Base-by-base conservation (phyloP, 1,140 invertebrate genomes). In the Nomia melanderi region DNA sequence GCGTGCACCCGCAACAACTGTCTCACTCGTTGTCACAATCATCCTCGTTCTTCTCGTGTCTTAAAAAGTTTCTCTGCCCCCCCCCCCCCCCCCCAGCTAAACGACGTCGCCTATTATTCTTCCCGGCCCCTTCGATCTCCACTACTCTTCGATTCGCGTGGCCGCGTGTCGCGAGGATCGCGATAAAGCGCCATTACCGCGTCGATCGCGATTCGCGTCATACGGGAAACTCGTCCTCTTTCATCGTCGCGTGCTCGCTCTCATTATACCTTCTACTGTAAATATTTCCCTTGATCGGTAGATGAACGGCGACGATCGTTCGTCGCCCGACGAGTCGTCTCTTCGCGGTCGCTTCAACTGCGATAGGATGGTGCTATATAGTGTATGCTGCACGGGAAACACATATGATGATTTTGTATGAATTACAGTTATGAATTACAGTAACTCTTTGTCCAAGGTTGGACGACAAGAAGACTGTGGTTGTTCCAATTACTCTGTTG, bases 171-270 rank as follows among this genome's bases (percentile, higher is more conserved):
- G 53, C 76, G 64, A 47, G 81, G 57, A 62, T 63, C 74, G 75
- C 66, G 81, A 86, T 81, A 86, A 82, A 77, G n/a, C 67, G 76
- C 78, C 81, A 84, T 81, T 79, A 81, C 62, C 66, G 50, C 63
- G 66, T 87, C 82, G 78, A 86, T 85, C 69, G 74, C 78, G 60
- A 41, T 56, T 79, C 14, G 27, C 63, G 39, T 78, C 59, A 70
- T 31, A 63, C 64, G 72, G 59, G 47, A 76, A 76, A 76, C 47
- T 63, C 64, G 63, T 72, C 67, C 62, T 44, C 33, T 54, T 62
- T 72, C 67, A 39, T 71, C 74, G 69, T 72, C 67, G 78, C 78
- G 75, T 81, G 78, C 78, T 41, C 29, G 27, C 36, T 36, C 66
- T 62, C 47, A 81, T 81, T 81, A 78, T 31, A 29, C 29, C 66